Percentiles rank a stretch among this genome's conserved stretches.
phyloP scores from a whole-genome alignment of 2,888 invertebrate genomes.

The Callimorpha dominula region DNA sequence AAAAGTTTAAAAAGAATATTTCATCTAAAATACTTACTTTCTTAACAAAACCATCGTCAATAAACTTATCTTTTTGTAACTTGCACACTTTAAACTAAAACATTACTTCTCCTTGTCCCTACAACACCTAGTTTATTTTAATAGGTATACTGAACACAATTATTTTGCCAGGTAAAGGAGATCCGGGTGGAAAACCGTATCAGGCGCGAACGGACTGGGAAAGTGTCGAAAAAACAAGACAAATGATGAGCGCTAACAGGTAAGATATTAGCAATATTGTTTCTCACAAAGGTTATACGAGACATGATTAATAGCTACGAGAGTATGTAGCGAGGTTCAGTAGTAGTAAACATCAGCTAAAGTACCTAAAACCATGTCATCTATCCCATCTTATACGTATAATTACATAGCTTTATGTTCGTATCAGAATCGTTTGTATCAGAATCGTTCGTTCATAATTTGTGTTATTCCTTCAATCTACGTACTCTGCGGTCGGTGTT shows the following conservation, averaged over 20 bases:
- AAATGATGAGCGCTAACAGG: constrained; percentile 88
- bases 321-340: neutral
- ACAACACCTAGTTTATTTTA: neutral
- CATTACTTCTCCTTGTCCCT: neutral
- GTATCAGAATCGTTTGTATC: neutral
- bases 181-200: constrained; percentile 77
- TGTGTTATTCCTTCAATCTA: too few species aligned
- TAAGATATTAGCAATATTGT: constrained; percentile 49
- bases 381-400: neutral
- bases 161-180: constrained; percentile 64
- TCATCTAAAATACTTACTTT: too few species aligned
- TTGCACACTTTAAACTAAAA: neutral
- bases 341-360: neutral
- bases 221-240: constrained; percentile 92
- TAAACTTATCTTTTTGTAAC: neutral
- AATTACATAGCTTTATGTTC: neutral
- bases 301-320: constrained; percentile 14
- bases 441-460: too few species aligned
- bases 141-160: neutral
- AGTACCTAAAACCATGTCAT: neutral
- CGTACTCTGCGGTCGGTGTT: neutral
- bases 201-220: constrained; percentile 91
- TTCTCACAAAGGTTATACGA: constrained; percentile 16
- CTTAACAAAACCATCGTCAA: neutral
- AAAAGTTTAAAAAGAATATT: too few species aligned